Percentiles rank a stretch among this genome's conserved stretches.
Conservation (phyloP, 2,113 vertebrate species). For the Phalacrocorax aristotelis region DNA sequence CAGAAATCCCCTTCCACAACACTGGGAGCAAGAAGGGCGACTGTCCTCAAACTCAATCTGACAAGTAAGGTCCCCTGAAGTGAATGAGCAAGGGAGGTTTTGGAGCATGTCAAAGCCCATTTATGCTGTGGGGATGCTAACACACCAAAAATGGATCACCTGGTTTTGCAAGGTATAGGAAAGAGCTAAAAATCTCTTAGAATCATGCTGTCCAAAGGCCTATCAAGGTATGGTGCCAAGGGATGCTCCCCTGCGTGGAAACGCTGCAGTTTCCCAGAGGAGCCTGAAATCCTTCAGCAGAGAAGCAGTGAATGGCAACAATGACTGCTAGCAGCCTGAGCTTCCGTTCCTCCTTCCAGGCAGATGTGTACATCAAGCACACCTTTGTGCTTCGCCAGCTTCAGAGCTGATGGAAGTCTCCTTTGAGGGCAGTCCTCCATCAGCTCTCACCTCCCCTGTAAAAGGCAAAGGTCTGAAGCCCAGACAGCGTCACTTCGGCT, state of each 20-base stretch:
- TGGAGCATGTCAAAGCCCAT: background rate
- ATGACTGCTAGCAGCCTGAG: background rate
- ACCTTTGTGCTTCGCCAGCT: background rate
- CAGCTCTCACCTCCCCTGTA: fast-evolving
- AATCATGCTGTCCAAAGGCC: background rate
- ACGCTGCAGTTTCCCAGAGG: fast-evolving
- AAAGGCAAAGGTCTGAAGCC: background rate
- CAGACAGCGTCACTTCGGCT: background rate
- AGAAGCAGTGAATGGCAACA: background rate
- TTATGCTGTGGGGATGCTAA: background rate
- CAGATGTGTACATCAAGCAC: background rate
- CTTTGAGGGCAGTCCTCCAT: background rate
- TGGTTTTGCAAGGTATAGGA: background rate
- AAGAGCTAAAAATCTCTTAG: background rate
- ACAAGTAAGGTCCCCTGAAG: background rate
- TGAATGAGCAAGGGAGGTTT: background rate
- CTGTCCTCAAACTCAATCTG: background rate
- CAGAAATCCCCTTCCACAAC: background rate
- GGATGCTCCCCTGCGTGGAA: fast-evolving
- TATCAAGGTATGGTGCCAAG: background rate
- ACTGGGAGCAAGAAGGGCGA: background rate
- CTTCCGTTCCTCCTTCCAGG: background rate
- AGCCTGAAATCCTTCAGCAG: background rate
- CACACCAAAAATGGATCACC: fast-evolving
- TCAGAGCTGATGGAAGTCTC: background rate